These are phyloP conservation scores for Chaetophractus vellerosus DNA, from an alignment of 2,797 vertebrate species.

Conservation along the genomic window DNA sequence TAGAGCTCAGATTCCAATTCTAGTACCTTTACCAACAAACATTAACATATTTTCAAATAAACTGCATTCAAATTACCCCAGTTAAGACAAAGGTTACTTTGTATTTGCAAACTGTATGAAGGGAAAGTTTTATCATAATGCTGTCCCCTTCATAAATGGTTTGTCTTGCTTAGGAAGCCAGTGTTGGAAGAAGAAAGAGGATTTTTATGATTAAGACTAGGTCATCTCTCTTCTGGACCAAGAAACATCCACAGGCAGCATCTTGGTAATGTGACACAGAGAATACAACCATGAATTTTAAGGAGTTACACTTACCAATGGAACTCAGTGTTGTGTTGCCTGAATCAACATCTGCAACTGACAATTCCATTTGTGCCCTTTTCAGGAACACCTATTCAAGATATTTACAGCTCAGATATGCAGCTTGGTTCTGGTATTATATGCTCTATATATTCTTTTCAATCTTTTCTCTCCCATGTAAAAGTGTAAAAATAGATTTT, in stretches of 20 bases:
- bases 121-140: neutral
- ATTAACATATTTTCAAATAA: neutral
- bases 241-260: neutral
- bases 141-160: neutral
- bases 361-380: slow-evolving; percentile 67
- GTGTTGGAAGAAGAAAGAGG: neutral
- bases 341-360: slow-evolving; percentile 10
- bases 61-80: neutral
- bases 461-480: slow-evolving; percentile 75
- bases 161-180: neutral
- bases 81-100: neutral
- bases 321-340: neutral
- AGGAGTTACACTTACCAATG: neutral
- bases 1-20: neutral
- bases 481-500: slow-evolving; percentile 83
- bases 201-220: neutral
- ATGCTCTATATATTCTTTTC: slow-evolving; percentile 77
- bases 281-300: neutral
- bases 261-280: neutral
- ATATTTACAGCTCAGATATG: slow-evolving; percentile 77
- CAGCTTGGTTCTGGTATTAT: slow-evolving; percentile 70
- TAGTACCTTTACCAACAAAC: neutral
- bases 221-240: neutral
- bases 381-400: slow-evolving; percentile 68
- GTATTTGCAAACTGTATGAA: neutral